Evolutionary conservation across 2,888 invertebrate species (phyloP).

Genomic region (Pilophorus perplexus): DNA sequence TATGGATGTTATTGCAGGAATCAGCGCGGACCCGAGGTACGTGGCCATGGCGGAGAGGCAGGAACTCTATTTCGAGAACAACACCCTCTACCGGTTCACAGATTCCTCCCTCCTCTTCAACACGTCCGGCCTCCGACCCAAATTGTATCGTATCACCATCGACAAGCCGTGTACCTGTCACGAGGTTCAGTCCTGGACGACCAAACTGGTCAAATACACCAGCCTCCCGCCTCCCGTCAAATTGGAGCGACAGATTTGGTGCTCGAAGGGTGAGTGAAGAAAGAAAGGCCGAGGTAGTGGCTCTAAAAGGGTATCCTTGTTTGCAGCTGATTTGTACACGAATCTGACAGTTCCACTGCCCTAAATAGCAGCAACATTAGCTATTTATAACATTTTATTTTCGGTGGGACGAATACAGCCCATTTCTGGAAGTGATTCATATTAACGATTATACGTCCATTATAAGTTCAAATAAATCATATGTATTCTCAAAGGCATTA

Average conservation of each 20-base stretch:
- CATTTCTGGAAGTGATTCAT: no score
- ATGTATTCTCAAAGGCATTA: no score
- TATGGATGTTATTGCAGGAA: no score
- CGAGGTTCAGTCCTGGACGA: slow-evolving; percentile 51
- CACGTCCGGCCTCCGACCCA: slow-evolving; percentile 57
- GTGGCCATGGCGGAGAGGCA: slow-evolving; percentile 51
- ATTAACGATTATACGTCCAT: no score
- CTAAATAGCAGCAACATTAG: neutral
- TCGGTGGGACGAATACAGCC: no score
- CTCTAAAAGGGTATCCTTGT: no score
- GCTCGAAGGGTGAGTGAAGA: slow-evolving; percentile 38
- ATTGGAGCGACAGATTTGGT: slow-evolving; percentile 45
- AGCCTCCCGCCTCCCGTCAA: slow-evolving; percentile 35
- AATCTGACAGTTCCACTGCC: neutral
- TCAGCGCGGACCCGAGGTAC: slow-evolving; percentile 52
- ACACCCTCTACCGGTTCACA: slow-evolving; percentile 59
- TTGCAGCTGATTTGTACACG: no score
- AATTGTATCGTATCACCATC: slow-evolving; percentile 61
- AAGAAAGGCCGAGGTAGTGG: neutral
- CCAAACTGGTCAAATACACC: slow-evolving; percentile 47
- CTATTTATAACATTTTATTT: no score
- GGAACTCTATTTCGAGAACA: slow-evolving; percentile 63
- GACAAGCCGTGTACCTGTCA: slow-evolving; percentile 62
- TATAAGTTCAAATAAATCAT: no score
- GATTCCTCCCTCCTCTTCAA: slow-evolving; percentile 62